phyloP scores from a whole-genome alignment of 2,797 vertebrate genomes.

The Peromyscus eremicus region DNA sequence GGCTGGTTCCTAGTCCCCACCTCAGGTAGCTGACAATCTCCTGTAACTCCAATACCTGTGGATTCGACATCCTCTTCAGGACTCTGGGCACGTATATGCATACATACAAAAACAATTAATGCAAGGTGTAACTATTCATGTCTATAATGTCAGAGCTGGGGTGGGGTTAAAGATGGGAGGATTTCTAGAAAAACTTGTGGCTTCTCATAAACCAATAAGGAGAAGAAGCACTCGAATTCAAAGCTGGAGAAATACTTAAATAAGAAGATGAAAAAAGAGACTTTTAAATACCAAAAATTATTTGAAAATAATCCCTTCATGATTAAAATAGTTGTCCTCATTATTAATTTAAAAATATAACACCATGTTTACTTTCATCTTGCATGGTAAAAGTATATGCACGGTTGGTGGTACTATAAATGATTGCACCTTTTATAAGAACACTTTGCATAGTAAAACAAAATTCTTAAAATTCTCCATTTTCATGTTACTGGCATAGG shows the following conservation, averaged over 20 bases:
- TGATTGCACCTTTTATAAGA: neutral
- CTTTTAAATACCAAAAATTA: neutral
- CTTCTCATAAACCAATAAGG: neutral
- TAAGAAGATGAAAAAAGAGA: neutral
- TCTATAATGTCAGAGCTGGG: neutral
- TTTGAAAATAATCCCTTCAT: slow-evolving; percentile 9
- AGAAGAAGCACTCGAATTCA: neutral
- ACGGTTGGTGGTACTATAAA: neutral
- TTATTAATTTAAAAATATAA: slow-evolving; percentile 38
- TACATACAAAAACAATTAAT: neutral
- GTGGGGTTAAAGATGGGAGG: neutral
- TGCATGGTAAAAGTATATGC: neutral
- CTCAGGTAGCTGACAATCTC: neutral
- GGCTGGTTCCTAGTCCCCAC: neutral
- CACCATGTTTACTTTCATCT: neutral
- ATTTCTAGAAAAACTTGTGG: neutral
- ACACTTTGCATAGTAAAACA: neutral
- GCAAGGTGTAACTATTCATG: neutral
- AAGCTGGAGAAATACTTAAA: slow-evolving; percentile 20
- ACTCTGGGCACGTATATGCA: neutral
- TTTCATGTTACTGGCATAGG: neutral
- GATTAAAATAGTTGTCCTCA: slow-evolving; percentile 23
- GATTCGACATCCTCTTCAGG: neutral
- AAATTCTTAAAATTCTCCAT: slow-evolving; percentile 3
- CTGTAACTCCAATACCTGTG: neutral